phyloP scores from a whole-genome alignment of 2,113 vertebrate genomes.

The Aphyosemion australe region DNA sequence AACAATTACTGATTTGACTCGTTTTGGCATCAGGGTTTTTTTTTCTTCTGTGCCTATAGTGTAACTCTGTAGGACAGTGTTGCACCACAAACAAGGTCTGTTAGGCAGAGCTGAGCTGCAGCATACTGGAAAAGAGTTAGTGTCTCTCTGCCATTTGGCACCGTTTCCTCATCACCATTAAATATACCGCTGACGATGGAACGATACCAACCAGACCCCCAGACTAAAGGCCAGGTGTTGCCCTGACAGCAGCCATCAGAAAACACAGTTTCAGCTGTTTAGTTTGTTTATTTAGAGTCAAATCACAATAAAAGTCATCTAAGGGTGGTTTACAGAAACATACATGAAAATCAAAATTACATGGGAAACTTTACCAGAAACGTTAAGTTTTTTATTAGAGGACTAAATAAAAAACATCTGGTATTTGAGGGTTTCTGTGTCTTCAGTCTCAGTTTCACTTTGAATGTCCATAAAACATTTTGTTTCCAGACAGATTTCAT shows the following conservation, averaged over 20 bases:
- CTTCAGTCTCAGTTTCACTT: no score
- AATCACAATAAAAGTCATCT: no score
- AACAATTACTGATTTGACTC: neutral
- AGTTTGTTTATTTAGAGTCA: no score
- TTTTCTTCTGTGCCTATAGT: constrained; percentile 11
- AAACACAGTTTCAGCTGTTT: no score
- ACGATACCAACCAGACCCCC: constrained; percentile 11
- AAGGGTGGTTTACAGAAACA: no score
- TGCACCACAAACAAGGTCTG: constrained; percentile 16
- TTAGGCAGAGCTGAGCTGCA: constrained; percentile 22
- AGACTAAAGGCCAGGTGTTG: constrained; percentile 12
- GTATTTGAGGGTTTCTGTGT: no score
- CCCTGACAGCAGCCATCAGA: neutral
- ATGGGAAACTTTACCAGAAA: no score
- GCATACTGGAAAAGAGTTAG: constrained; percentile 27
- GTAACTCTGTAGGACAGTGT: constrained; percentile 5
- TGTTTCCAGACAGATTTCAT: no score
- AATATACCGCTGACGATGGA: constrained; percentile 21
- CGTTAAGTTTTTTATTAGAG: no score
- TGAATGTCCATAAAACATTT: no score
- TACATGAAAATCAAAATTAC: no score
- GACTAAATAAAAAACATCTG: no score
- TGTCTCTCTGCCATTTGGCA: constrained; percentile 44
- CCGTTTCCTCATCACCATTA: constrained; percentile 34
- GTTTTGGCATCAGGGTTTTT: constrained; percentile 2